A percentile compares a stretch with the other conserved stretches of the same genome.
Evolutionary conservation across 2,113 vertebrate genomes (phyloP).

Genomic region (Genyomyrus donnyi): DNA sequence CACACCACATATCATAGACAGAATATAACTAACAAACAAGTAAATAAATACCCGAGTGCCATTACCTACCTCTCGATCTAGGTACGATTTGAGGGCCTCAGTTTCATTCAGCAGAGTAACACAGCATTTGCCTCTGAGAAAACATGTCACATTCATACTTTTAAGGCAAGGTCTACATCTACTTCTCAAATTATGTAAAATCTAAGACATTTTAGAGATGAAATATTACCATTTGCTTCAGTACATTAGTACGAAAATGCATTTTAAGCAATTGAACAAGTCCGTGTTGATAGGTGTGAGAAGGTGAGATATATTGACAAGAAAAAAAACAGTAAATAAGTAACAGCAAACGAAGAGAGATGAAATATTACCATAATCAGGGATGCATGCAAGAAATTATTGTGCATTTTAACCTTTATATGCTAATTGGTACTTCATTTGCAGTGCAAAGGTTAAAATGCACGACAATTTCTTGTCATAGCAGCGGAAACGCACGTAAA

Average conservation of each 20-base stretch:
- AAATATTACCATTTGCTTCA: neutral
- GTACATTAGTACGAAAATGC: neutral
- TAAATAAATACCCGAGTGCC: neutral
- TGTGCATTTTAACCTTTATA: neutral
- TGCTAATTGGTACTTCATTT: neutral
- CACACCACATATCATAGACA: neutral
- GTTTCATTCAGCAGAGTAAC: constrained; percentile 96
- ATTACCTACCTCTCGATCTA: constrained; percentile 84
- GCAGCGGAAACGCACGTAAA: neutral
- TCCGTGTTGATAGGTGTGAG: neutral
- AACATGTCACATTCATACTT: neutral
- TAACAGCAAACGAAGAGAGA: neutral
- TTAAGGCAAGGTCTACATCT: neutral
- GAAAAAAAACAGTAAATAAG: neutral
- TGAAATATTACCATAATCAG: neutral
- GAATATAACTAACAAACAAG: neutral
- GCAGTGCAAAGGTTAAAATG: neutral
- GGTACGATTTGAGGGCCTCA: constrained; percentile 88
- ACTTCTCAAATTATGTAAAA: neutral
- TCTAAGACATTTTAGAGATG: neutral
- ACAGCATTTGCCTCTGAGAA: constrained; percentile 87
- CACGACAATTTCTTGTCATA: neutral
- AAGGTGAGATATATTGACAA: neutral
- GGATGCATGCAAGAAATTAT: neutral
- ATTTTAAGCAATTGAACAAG: neutral